Base-by-base conservation (phyloP, 2,888 invertebrate genomes). In the Pimpla rufipes region DNA sequence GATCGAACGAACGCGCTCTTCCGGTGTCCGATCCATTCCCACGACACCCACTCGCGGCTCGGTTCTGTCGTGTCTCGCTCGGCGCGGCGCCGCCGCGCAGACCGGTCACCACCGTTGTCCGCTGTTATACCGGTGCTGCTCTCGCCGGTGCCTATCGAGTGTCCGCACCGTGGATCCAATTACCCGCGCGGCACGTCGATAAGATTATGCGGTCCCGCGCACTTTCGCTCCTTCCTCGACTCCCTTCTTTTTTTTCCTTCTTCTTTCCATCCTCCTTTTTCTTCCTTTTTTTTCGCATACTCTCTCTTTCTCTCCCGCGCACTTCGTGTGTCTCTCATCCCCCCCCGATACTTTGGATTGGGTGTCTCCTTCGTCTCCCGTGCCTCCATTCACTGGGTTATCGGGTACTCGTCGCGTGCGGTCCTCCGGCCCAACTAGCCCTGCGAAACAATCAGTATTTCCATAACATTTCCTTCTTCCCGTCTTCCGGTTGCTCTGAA, bases 161-260 rank as follows among this genome's bases (percentile, higher is more conserved):
- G 76, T 80, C 83, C 71, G 73, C 52, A 77, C 37, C 80, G 62
- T 79, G 66, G 83, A 83, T 83, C 83, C 80, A 83, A 83, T 83
- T 83, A 80, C 81, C 68, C 70, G 45, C 70, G 45, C 57, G 66
- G 77, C 59, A 78, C 66, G 71, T 76, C 80, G 67, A 79, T 83
- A 73, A 76, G 79, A 68, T 83, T 75, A 78, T 74, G 77, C 73
- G 73, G 81, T 77, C 75, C 62, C 67, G 70, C 77, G 71, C 76
- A 79, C 79, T 79, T 79, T 76, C 79, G 79, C 71, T 73, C 47
- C 57, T 64, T 67, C 74, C 68, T 37, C 73, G 45, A 35, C 29
- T 50, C 52, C 59, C 21, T 42, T 52, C 40, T 35, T 59, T 50
- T 59, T 66, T 45, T 55, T 29, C 67, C 42, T 37, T 18, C 50